A percentile compares a stretch with the other conserved stretches of the same genome.
phyloP scores from a whole-genome alignment of 2,797 vertebrate species.

The Echeneis naucrates region DNA sequence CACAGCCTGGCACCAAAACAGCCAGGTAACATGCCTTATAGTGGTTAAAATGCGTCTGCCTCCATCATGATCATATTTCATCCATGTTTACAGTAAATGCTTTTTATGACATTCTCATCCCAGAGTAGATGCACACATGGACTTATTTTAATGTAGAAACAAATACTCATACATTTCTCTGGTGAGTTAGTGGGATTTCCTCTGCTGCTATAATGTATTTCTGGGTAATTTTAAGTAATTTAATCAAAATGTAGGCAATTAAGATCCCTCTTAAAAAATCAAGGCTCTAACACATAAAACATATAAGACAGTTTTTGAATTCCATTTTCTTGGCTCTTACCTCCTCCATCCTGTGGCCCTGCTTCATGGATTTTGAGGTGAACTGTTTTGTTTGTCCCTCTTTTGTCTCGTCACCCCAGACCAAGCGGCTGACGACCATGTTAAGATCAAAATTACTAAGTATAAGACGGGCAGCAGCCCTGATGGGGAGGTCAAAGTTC shows the following conservation, averaged over 20 bases:
- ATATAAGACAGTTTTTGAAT: constrained; percentile 18
- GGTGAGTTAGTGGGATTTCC: constrained; percentile 29
- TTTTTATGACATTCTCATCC: constrained; percentile 44
- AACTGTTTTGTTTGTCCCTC: constrained; percentile 79
- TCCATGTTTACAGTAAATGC: constrained; percentile 36
- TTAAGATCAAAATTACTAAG: constrained; percentile 95
- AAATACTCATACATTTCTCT: constrained; percentile 7
- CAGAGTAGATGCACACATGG: constrained; percentile 31
- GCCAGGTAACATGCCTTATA: constrained; percentile 79
- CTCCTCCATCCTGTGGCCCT: constrained; percentile 62
- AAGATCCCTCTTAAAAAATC: constrained; percentile 26
- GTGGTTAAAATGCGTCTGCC: constrained; percentile 22
- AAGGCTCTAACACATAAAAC: constrained; percentile 35
- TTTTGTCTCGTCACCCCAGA: constrained; percentile 84
- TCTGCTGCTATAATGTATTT: constrained; percentile 40
- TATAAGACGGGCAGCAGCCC: constrained; percentile 88
- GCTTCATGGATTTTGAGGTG: constrained; percentile 68
- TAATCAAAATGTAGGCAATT: constrained; percentile 3
- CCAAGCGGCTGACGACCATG: constrained; percentile 85
- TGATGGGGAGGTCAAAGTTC: constrained; percentile 89
- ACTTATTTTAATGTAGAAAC: constrained; percentile 22
- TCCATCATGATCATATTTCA: constrained; percentile 49
- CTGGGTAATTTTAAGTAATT: constrained; percentile 25
- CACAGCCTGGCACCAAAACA: constrained; percentile 82
- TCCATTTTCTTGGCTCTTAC: constrained; percentile 36